These are phyloP conservation scores for Saguinus imperator DNA, from an alignment of 2,113 vertebrate genomes.

Conservation along the genomic window DNA sequence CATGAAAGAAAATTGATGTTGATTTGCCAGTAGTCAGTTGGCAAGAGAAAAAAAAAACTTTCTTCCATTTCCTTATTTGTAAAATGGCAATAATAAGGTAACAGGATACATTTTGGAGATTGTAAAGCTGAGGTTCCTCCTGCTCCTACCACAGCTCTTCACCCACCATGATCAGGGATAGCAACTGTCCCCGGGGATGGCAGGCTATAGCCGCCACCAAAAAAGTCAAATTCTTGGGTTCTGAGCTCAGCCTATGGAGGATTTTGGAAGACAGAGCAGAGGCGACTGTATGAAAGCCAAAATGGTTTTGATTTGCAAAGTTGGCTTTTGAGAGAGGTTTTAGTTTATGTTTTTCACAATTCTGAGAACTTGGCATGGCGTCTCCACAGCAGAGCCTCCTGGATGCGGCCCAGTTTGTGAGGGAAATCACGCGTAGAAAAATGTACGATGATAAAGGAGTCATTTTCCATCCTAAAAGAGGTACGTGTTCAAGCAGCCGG, in stretches of 20 bases:
- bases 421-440: not conserved
- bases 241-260: not conserved
- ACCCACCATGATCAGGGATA: not conserved
- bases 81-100: not conserved
- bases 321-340: not conserved
- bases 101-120: not conserved
- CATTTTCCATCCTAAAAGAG: not conserved
- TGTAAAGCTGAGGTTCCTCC: not conserved
- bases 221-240: conserved; percentile 36
- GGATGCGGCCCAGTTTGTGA: not conserved
- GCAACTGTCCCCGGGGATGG: not conserved
- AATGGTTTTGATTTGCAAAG: not conserved
- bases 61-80: not conserved
- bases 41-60: not conserved
- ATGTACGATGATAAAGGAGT: not conserved
- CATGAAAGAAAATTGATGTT: not conserved
- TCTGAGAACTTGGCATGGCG: not conserved
- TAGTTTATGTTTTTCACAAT: not conserved
- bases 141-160: too few species aligned
- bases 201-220: not conserved
- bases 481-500: not conserved
- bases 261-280: not conserved
- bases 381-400: not conserved
- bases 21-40: not conserved
- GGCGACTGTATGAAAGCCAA: not conserved